Percentiles rank a stretch among this genome's conserved stretches.
Evolutionary conservation across 2,113 vertebrate species (phyloP).

Genomic region (Stomatorhinus ivindoensis): DNA sequence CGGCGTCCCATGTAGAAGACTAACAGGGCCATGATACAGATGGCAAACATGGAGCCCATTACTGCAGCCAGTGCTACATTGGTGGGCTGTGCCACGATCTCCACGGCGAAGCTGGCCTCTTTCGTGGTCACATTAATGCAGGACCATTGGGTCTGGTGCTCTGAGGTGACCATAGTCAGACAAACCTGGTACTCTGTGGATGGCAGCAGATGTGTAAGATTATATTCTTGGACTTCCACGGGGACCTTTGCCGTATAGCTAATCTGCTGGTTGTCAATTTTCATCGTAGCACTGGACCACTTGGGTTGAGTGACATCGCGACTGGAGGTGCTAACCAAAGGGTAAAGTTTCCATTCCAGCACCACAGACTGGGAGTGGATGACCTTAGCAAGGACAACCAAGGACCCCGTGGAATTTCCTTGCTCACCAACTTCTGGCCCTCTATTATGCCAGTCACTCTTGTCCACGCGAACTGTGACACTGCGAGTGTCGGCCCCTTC

Average conservation of each 20-base stretch:
- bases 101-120: constrained; percentile 57
- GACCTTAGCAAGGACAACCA: constrained; percentile 63
- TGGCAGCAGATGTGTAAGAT: constrained; percentile 69
- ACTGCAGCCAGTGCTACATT: constrained; percentile 63
- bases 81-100: constrained; percentile 54
- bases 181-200: constrained; percentile 65
- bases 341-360: constrained; percentile 62
- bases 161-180: constrained; percentile 54
- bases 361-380: constrained; percentile 68
- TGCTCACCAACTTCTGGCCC: constrained; percentile 20
- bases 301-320: constrained; percentile 37
- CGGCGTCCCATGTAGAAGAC: constrained; percentile 62
- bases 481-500: constrained; percentile 65
- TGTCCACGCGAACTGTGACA: constrained; percentile 54
- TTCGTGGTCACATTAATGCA: constrained; percentile 70
- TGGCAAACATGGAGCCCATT: constrained; percentile 66
- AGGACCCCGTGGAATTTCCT: constrained; percentile 36
- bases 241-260: constrained; percentile 69
- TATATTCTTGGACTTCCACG: constrained; percentile 67
- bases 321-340: constrained; percentile 17
- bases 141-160: constrained; percentile 53
- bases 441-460: constrained; percentile 23
- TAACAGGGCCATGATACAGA: constrained; percentile 63
- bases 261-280: constrained; percentile 68
- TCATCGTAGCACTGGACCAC: constrained; percentile 66